A percentile compares a stretch with the other conserved stretches of the same genome.
phyloP scores from a whole-genome alignment of 2,797 vertebrate species.

The Pelochelys cantorii region DNA sequence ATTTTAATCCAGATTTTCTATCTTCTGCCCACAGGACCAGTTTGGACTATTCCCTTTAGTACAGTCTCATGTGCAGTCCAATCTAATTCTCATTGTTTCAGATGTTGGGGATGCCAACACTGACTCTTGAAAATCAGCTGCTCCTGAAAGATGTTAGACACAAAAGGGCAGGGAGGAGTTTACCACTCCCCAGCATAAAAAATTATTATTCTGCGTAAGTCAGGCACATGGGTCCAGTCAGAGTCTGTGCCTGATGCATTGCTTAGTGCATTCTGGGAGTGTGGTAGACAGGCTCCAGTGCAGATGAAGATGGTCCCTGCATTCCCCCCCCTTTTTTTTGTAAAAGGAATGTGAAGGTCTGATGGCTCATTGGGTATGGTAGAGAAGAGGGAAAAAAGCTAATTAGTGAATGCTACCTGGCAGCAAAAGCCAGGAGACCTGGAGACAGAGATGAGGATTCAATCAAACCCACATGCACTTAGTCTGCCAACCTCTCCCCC shows the following conservation, averaged over 20 bases:
- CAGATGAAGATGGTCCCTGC: rapidly evolving
- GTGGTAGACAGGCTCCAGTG: neutral
- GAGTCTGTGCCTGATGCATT: too few relatives aligned
- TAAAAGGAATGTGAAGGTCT: neutral
- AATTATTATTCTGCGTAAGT: neutral
- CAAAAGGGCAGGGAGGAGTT: neutral
- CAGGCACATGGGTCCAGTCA: neutral
- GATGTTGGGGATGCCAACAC: neutral
- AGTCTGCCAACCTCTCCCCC: neutral
- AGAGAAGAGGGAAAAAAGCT: neutral
- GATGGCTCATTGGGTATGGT: neutral
- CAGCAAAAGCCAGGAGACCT: neutral
- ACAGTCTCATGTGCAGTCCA: neutral
- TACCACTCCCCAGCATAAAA: neutral
- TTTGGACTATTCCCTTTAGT: neutral
- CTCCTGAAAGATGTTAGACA: neutral
- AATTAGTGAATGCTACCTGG: neutral
- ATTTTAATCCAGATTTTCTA: neutral
- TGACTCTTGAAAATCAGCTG: neutral
- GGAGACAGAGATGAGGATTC: neutral
- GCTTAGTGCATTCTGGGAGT: too few relatives aligned
- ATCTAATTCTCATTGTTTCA: neutral
- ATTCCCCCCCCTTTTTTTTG: neutral
- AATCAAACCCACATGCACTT: constrained; percentile 11
- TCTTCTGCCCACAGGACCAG: neutral